Evolutionary conservation across 1,140 invertebrate genomes (phyloP), one percentile per base, ranked within the genome.

Genomic region (Drosophila elegans): DNA sequence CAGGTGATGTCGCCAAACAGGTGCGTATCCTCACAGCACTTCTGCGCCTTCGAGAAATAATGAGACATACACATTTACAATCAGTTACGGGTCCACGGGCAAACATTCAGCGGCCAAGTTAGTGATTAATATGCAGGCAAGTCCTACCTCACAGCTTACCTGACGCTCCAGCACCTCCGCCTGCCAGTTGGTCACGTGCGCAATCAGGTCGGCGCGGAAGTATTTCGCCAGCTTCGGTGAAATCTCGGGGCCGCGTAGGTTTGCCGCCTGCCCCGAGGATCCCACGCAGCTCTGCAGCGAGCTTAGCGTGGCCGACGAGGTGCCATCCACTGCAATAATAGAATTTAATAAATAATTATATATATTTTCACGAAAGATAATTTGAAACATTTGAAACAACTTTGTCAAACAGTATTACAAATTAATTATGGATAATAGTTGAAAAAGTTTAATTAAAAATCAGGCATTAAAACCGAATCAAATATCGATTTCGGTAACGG

Each of bases 151-250:
- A 77, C 51, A 56, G 29, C 85, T 73, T 93, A 98, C 98, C 95
- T 98, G 97, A 95, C 97, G 97, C 93, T 99, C 98, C 68, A 98
- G 94, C 83, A 96, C 95, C 90, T 99, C 97, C 12, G 97, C 97
- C 62, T 97, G 97, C 96, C 98, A 99, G 49, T 96, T 97, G 74
- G 95, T 95, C 57, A 99, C 97, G 93, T 99, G 98, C 85, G 95
- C 95, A 66, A 97, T 97, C 76, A 99, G 94, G 93, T 98, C 97
- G 92, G 97, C 95, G 75, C 97, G 95, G 93, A 97, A 97, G 94
- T 98, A 97, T 93, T 98, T 97, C 69, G 97, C 96, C 78, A 98
- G 94, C 71, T 96, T 97, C 39, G 97, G 97, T 83, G 97, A 97
- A 80, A 98, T 94, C 91, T 96, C 95, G 44, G 96, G 96, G 64